A percentile compares a stretch with the other conserved stretches of the same genome.
These are phyloP conservation scores for Furcula furcula DNA, from an alignment of 2,888 invertebrate species.

Conservation along the genomic window DNA sequence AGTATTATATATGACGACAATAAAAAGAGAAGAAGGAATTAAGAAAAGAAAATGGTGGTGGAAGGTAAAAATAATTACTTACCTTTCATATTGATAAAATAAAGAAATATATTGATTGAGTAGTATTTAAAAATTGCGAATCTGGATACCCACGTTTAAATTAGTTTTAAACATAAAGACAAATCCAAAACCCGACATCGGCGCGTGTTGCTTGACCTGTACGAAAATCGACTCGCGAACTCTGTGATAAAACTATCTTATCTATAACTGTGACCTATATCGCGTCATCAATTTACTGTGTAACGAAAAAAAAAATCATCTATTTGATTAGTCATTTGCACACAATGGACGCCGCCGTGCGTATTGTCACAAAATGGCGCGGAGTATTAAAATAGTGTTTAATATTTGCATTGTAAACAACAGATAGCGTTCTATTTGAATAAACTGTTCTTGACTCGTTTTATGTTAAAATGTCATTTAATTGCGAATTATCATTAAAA, in stretches of 20 bases:
- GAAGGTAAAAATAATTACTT: no score
- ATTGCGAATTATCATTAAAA: no score
- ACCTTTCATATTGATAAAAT: no score
- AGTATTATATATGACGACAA: no score
- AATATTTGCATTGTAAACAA: constrained; percentile 1
- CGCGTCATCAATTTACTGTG: background rate
- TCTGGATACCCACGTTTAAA: no score
- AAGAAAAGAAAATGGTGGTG: no score
- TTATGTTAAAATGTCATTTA: background rate
- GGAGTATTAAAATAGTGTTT: background rate
- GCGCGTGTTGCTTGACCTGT: no score
- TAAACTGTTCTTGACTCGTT: background rate
- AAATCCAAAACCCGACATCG: background rate
- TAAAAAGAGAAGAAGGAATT: no score
- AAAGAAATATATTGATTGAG: no score
- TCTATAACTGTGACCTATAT: background rate
- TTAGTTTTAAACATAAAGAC: no score
- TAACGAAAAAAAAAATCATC: constrained; percentile 5
- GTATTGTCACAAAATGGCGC: constrained; percentile 4
- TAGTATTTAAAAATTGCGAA: no score
- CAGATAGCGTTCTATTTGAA: constrained; percentile 1
- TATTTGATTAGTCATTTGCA: constrained; percentile 31
- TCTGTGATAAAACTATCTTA: background rate
- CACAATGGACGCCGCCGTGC: constrained; percentile 31
- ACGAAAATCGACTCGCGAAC: background rate